Evolutionary conservation across 2,888 invertebrate species (phyloP), one percentile per base, ranked within the genome.

Genomic region (Thymelicus acteon): DNA sequence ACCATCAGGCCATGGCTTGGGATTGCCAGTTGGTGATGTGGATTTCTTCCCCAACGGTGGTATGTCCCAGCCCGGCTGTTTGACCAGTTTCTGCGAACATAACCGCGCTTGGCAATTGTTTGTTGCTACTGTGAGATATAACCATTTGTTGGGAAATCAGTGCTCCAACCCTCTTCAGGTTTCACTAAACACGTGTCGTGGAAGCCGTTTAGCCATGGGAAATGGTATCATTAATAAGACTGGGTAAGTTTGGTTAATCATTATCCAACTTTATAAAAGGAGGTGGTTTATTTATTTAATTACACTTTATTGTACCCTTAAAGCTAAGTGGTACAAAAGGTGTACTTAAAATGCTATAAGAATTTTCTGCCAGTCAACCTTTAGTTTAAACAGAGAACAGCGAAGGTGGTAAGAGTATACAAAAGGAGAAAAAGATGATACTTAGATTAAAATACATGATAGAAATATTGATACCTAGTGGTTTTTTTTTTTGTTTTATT

Each of bases 11-110:
- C 72, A 72, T 12, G 77, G 75, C 48, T 71, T 76, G 8, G 77
- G 77, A 0, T 31, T 31, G 0, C 57, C 73, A 0, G 82, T 95
- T 4, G 95, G 92, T 0, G 86, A 94, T 72, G 94, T 84, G 7
- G 95, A 95, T 79, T 95, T 95, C 82, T 95, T 92, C 87, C 94
- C 94, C n/a, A 95, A 95, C 73, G 89, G 92, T 54, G 95, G 95
- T 4, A 79, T 68, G 39, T 77, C 76, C 7, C 88, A 89, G 70
- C 87, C 88, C 4, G 86, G 84, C 0, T 89, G 88, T 48, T 2
- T 76, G 0, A 80, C 81, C 15, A 76, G 75, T 39, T 12, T 82
- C 4, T 89, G 89, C 73, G 82, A 83, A 67, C 89, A 88, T 72
- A 81, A 82, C 66, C 82, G 86, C 8, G 80, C 88, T 0, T 88